Base-by-base conservation (phyloP, 2,888 invertebrate genomes). In the Hypena proboscidalis region DNA sequence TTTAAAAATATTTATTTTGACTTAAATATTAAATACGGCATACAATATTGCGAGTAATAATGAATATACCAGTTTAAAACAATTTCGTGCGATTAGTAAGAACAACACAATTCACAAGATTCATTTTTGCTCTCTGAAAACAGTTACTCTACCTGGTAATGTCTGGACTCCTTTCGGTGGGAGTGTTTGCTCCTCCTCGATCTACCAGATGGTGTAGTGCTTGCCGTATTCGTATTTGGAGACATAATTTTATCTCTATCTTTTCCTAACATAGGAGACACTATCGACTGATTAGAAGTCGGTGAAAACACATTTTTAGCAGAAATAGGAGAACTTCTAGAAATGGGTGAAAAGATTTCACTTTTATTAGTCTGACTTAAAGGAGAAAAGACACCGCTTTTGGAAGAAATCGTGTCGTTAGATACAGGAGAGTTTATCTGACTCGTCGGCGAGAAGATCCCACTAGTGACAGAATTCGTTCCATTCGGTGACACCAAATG, bases 131-230 rank as follows among this genome's bases (percentile, higher is more conserved):
- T 40, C 35, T 52, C 55, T 27, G 20, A 36, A 60, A 61, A 58
- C 30, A 48, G 53, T 20, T 61, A 57, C 62, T 51, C 49, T 90
- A 93, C 93, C 91, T 95, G 94, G 80, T 95, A 95, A 83, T 95
- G 95, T 73, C 92, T 94, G 63, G 95, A 94, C 74, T 93, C 91
- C 86, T 95, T 95, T 69, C 93, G 92, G 53, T 89, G 86, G 57
- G 92, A 90, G 72, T 92, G 92, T 69, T 92, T 92, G 78, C 92
- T 90, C 74, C 92, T 84, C 58, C 92, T 88, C 41, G 92, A 91
- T 80, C 92, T 83, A 77, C 91, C 91, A 58, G 93, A 91, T 48
- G 92, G 92, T 65, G 93, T 93, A 25, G 92, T 89, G 61, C 92
- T 91, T 51, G 85, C 75, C 34, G 91, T 91, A 57, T 91, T 90